Evolutionary conservation across 2,113 vertebrate genomes (phyloP).

Genomic region (Menura novaehollandiae): DNA sequence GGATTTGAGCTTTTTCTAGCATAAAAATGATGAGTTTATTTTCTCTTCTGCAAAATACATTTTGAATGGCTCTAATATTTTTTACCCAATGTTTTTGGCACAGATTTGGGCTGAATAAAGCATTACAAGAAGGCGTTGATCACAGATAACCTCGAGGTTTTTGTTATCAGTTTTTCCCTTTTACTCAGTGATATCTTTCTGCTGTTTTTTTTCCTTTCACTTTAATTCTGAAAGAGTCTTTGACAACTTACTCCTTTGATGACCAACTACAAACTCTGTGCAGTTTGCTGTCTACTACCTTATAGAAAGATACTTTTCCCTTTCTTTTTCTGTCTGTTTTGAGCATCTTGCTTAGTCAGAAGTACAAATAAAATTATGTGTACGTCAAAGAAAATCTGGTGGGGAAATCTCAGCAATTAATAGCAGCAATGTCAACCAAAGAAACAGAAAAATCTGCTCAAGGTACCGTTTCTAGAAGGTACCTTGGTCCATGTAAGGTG

Average conservation of each 20-base stretch:
- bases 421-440: background rate
- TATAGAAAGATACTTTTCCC: rapidly evolving
- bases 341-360: background rate
- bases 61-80: background rate
- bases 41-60: background rate
- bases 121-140: background rate
- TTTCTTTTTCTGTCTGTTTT: background rate
- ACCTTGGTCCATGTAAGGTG: background rate
- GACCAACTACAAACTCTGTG: background rate
- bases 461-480: background rate
- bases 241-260: background rate
- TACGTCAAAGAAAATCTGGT: background rate
- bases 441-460: background rate
- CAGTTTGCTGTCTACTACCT: background rate
- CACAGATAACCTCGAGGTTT: background rate
- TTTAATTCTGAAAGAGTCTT: background rate
- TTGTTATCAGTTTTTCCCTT: background rate
- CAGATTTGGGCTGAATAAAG: background rate
- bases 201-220: background rate
- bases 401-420: background rate
- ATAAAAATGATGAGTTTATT: background rate
- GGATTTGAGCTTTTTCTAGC: background rate
- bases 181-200: background rate
- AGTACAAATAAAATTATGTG: background rate
- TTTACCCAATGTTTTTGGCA: background rate